Percentiles rank a stretch among this genome's conserved stretches.
phyloP scores from a whole-genome alignment of 1,140 invertebrate species.

The Hestina assimilis region DNA sequence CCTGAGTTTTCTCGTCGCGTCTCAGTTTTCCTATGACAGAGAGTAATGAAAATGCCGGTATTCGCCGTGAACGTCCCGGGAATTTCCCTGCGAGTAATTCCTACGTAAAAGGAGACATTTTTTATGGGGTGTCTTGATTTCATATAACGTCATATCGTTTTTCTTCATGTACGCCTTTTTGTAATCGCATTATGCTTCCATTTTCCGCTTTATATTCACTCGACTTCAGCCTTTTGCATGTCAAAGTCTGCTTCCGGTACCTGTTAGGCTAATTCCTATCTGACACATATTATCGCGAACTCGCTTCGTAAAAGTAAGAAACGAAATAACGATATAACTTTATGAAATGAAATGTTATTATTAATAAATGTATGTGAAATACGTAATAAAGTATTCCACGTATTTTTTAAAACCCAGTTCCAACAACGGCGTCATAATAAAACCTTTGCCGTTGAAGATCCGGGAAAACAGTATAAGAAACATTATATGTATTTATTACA shows the following conservation, averaged over 20 bases:
- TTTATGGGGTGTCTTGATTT: constrained; percentile 43
- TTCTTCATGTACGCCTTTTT: constrained; percentile 8
- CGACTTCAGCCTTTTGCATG: not conserved
- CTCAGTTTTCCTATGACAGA: constrained; percentile 58
- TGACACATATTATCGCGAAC: not conserved
- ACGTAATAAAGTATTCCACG: too few relatives aligned
- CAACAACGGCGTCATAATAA: too few relatives aligned
- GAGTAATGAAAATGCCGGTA: constrained; percentile 60
- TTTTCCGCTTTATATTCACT: constrained; percentile 5
- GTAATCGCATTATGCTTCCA: constrained; percentile 1
- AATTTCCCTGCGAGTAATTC: constrained; percentile 39
- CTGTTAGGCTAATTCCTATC: not conserved
- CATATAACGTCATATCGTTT: constrained; percentile 26
- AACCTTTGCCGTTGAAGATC: too few relatives aligned
- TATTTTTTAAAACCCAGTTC: too few relatives aligned
- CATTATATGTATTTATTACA: too few relatives aligned
- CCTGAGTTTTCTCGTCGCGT: constrained; percentile 38
- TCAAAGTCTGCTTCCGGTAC: not conserved
- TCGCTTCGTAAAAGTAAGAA: not conserved
- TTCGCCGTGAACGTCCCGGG: constrained; percentile 36
- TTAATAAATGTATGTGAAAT: too few relatives aligned
- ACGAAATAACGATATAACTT: too few relatives aligned
- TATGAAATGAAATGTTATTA: too few relatives aligned
- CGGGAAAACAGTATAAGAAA: too few relatives aligned
- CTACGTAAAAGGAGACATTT: constrained; percentile 44